Percentiles rank a stretch among this genome's conserved stretches.
phyloP scores from a whole-genome alignment of 2,797 vertebrate genomes.

The Hoplostethus atlanticus region DNA sequence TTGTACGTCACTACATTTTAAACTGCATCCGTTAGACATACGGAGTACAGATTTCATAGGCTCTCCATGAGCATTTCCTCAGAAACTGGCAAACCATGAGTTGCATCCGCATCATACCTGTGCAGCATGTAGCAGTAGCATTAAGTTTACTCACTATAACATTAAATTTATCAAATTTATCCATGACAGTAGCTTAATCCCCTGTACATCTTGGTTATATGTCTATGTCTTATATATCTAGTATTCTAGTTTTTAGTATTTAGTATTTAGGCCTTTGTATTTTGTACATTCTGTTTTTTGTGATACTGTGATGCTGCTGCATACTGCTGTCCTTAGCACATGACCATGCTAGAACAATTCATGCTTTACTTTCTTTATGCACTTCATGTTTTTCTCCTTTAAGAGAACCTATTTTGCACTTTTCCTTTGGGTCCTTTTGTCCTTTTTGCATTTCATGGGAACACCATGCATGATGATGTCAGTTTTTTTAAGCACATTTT shows the following conservation, averaged over 20 bases:
- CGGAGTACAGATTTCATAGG: slow-evolving; percentile 34
- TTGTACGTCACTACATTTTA: slow-evolving; percentile 29
- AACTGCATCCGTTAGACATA: slow-evolving; percentile 14
- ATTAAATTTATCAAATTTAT: slow-evolving; percentile 28
- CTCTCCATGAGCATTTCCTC: slow-evolving; percentile 33
- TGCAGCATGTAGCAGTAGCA: slow-evolving; percentile 29
- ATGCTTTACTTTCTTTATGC: not conserved
- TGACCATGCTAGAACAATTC: not conserved
- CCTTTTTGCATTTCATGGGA: too few species aligned
- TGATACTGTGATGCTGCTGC: too few species aligned
- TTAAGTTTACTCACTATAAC: slow-evolving; percentile 23
- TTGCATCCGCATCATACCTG: slow-evolving; percentile 21
- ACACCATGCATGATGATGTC: too few species aligned
- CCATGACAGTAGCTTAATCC: slow-evolving; percentile 12
- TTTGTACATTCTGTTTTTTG: too few species aligned
- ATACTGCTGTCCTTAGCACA: too few species aligned
- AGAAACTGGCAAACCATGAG: slow-evolving; percentile 9
- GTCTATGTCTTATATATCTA: too few species aligned
- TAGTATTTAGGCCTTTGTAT: too few species aligned
- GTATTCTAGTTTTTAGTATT: too few species aligned
- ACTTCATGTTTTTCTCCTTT: slow-evolving; percentile 1
- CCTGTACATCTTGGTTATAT: too few species aligned
- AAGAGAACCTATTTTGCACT: too few species aligned
- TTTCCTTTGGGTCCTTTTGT: too few species aligned
- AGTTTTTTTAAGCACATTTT: too few species aligned